These are phyloP conservation scores for Steinernema scapterisci DNA, from an alignment of 2,888 invertebrate species.

Conservation along the genomic window DNA sequence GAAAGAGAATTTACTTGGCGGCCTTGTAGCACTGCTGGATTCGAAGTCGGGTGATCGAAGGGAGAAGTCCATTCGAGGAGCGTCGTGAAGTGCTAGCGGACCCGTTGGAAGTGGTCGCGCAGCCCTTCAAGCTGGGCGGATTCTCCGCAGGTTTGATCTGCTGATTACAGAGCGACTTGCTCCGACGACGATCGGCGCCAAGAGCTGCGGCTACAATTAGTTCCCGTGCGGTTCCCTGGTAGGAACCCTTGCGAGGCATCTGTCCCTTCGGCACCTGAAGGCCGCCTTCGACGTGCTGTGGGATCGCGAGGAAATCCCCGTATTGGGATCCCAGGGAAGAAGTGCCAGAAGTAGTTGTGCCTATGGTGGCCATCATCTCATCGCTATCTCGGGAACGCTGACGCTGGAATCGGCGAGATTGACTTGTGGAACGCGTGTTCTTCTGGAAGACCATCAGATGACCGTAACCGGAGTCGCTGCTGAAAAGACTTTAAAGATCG, in stretches of 20 bases:
- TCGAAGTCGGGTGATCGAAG: conserved; percentile 60
- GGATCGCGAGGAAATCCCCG: conserved; percentile 18
- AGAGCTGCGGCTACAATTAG: conserved; percentile 17
- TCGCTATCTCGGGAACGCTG: conserved; percentile 20
- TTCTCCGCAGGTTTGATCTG: conserved; percentile 48
- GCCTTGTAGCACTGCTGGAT: conserved; percentile 62
- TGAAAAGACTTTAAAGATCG: not conserved
- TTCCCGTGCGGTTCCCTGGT: conserved; percentile 28
- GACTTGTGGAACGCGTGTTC: not conserved
- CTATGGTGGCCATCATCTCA: not conserved
- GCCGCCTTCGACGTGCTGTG: not conserved
- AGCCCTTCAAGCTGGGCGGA: not conserved
- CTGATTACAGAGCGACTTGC: conserved; percentile 57
- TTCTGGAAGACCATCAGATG: conserved; percentile 25
- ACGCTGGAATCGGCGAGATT: conserved; percentile 9
- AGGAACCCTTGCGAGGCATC: conserved; percentile 35
- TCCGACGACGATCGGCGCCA: conserved; percentile 49
- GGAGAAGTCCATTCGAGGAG: conserved; percentile 56
- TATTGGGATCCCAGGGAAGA: not conserved
- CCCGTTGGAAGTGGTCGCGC: conserved; percentile 24
- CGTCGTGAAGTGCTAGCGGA: conserved; percentile 36
- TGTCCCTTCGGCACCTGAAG: not conserved
- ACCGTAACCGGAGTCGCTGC: conserved; percentile 27
- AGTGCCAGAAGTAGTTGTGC: not conserved
- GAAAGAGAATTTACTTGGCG: conserved; percentile 56